Conservation (phyloP, 2,888 invertebrate genomes). For the Pherbina coryleti region DNA sequence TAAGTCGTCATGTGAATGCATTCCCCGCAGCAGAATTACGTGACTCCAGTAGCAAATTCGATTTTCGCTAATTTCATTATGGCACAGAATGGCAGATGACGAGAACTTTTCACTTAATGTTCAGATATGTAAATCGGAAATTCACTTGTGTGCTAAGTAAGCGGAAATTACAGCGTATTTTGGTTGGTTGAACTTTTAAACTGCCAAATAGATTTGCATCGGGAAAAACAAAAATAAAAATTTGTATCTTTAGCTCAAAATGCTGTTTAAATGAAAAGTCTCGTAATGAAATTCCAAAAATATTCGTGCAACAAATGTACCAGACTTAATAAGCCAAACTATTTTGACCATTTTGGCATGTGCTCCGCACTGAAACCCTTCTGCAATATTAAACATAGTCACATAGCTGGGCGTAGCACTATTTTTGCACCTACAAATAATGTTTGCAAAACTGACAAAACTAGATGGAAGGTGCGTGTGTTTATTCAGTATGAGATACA, state of each 20-base stretch:
- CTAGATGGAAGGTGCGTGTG: constrained; percentile 6
- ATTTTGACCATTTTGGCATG: constrained; percentile 4
- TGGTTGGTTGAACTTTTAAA: background rate
- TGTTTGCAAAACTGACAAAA: background rate
- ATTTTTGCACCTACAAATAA: background rate
- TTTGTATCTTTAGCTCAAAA: background rate
- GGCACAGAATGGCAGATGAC: no score
- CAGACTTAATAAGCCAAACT: background rate
- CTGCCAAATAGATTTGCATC: background rate
- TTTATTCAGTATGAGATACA: background rate
- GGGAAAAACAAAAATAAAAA: background rate
- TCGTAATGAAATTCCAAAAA: background rate
- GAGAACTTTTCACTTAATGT: no score
- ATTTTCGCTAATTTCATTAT: background rate
- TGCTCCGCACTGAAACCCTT: background rate
- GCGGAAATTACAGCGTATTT: background rate
- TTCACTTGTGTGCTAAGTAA: background rate
- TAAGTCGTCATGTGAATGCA: background rate
- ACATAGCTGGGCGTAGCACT: background rate
- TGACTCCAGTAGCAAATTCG: background rate
- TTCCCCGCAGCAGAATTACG: background rate
- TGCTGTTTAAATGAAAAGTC: background rate
- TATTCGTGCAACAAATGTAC: background rate
- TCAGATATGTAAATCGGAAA: no score
- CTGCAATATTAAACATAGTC: background rate